These are phyloP conservation scores for Antheraea pernyi DNA, from an alignment of 1,140 invertebrate genomes.

Conservation along the genomic window DNA sequence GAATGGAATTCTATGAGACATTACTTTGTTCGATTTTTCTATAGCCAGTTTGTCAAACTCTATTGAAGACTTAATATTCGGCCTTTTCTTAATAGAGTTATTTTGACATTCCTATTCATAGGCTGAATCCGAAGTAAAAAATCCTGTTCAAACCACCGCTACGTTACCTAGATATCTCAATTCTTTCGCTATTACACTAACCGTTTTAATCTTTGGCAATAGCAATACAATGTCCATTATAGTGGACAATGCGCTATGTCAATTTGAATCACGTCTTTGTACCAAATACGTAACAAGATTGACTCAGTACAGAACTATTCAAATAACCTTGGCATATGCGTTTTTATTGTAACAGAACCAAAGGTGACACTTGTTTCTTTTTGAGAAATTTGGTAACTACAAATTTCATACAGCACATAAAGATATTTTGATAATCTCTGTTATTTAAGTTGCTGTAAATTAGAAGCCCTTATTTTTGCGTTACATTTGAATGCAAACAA, in stretches of 20 bases:
- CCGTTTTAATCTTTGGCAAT: slow-evolving; percentile 31
- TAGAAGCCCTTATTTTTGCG: background rate
- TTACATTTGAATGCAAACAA: too few species aligned
- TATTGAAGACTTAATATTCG: too few species aligned
- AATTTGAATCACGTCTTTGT: slow-evolving; percentile 41
- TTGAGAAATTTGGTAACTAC: background rate
- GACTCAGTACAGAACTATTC: slow-evolving; percentile 40
- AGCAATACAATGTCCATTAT: slow-evolving; percentile 34
- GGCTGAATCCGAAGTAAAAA: background rate
- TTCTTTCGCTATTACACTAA: slow-evolving; percentile 11
- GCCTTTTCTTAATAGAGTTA: background rate
- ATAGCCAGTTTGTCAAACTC: too few species aligned
- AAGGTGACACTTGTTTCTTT: slow-evolving; percentile 7
- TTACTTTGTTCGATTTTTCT: too few species aligned
- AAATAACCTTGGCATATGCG: slow-evolving; percentile 34
- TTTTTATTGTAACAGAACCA: slow-evolving; percentile 22
- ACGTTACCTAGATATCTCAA: slow-evolving; percentile 10
- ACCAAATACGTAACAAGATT: slow-evolving; percentile 37
- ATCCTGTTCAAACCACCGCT: slow-evolving; percentile 5
- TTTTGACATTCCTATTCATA: background rate
- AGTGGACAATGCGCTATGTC: slow-evolving; percentile 30
- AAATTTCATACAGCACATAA: background rate
- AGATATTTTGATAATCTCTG: background rate
- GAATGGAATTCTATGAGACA: too few species aligned
- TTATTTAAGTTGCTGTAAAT: background rate